Conservation (phyloP, 2,113 vertebrate species). For the Heterotilapia buettikoferi region DNA sequence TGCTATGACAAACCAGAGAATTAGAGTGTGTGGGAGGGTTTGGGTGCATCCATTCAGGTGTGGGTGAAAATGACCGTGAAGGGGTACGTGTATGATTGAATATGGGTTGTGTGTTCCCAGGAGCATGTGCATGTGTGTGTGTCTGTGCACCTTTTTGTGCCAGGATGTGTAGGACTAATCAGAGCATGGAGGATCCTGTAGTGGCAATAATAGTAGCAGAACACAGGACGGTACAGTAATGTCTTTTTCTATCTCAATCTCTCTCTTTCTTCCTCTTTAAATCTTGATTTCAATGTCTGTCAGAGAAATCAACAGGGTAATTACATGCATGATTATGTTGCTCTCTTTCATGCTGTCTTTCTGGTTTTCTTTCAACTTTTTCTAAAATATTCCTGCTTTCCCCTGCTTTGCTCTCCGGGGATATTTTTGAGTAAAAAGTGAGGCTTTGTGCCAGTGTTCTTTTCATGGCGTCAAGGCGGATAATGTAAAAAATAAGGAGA, state of each 20-base stretch:
- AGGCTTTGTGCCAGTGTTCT: background rate
- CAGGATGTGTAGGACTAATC: conserved; percentile 2
- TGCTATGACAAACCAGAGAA: background rate
- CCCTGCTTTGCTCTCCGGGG: background rate
- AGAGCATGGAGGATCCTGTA: background rate
- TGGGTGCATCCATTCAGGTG: background rate
- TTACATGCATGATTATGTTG: background rate
- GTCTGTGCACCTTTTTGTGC: background rate
- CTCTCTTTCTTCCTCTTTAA: background rate
- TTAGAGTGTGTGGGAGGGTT: background rate
- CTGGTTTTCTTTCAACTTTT: background rate
- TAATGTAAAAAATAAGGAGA: background rate
- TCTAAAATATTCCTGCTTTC: background rate
- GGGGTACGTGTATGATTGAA: background rate
- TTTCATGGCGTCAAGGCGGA: background rate
- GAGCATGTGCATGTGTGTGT: background rate
- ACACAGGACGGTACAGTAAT: background rate
- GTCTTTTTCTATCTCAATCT: background rate
- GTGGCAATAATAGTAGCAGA: conserved; percentile 2
- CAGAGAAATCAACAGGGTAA: conserved; percentile 21
- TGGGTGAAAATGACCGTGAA: background rate
- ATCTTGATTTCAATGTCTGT: conserved; percentile 20
- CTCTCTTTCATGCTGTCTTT: background rate
- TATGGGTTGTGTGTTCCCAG: background rate
- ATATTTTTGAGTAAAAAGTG: background rate